phyloP scores from a whole-genome alignment of 2,797 vertebrate species.

The Bradypus variegatus region DNA sequence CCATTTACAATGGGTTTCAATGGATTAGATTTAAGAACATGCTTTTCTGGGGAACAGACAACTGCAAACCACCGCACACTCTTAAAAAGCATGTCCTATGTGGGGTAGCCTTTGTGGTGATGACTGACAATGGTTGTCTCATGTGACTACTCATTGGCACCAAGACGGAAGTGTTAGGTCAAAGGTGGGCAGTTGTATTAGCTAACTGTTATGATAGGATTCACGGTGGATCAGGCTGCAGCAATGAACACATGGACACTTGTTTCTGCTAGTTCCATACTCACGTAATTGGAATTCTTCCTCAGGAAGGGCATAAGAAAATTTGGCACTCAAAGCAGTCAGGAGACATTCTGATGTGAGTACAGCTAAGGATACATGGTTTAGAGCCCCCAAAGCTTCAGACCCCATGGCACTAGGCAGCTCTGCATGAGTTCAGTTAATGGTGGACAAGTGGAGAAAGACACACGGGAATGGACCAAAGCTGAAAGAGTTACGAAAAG shows the following conservation, averaged over 20 bases:
- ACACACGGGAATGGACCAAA: accelerated
- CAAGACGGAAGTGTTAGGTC: not conserved
- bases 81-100: too few species aligned
- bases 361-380: not conserved
- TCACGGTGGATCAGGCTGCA: accelerated
- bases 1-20: too few species aligned
- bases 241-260: not conserved
- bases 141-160: accelerated
- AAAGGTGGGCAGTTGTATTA: accelerated
- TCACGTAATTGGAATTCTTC: accelerated
- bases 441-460: too few species aligned
- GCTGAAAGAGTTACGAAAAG: not conserved
- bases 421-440: not conserved
- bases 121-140: too few species aligned
- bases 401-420: accelerated
- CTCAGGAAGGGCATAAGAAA: not conserved
- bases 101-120: not conserved
- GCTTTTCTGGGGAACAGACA: too few species aligned
- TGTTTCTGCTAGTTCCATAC: accelerated
- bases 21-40: too few species aligned
- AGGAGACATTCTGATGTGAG: not conserved
- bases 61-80: too few species aligned
- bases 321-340: not conserved
- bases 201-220: not conserved
- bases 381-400: not conserved